These are phyloP conservation scores for Agonopterix heracliana DNA, from an alignment of 2,888 invertebrate species.

Conservation along the genomic window DNA sequence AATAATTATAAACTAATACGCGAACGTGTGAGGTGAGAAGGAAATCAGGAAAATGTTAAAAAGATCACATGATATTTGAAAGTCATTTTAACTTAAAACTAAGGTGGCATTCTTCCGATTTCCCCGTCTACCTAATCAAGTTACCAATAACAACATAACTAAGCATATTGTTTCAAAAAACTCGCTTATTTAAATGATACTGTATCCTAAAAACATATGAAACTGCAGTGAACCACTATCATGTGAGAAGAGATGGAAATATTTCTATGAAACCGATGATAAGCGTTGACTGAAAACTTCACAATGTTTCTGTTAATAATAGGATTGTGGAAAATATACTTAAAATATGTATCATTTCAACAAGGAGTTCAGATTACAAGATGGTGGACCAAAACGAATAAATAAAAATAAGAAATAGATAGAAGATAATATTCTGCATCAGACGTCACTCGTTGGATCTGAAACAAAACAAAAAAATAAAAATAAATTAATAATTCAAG, in stretches of 20 bases:
- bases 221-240: slow-evolving; percentile 54
- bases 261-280: slow-evolving; percentile 33
- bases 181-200: not conserved
- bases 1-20: slow-evolving; percentile 27
- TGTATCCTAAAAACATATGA: slow-evolving; percentile 36
- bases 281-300: slow-evolving; percentile 46
- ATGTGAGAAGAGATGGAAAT: slow-evolving; percentile 25
- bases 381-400: not conserved
- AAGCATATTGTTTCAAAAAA: slow-evolving; percentile 15
- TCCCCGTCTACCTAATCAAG: slow-evolving; percentile 50
- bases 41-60: slow-evolving; percentile 58
- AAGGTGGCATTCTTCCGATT: slow-evolving; percentile 52
- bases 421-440: slow-evolving; percentile 31
- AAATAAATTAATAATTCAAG: not conserved
- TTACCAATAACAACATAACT: slow-evolving; percentile 31
- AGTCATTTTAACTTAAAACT: slow-evolving; percentile 52
- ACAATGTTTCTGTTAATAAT: slow-evolving; percentile 29
- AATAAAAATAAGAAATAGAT: not conserved
- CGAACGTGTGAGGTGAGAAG: slow-evolving; percentile 45
- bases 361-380: not conserved
- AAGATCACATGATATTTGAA: slow-evolving; percentile 29
- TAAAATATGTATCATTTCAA: slow-evolving; percentile 13
- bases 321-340: slow-evolving; percentile 20
- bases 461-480: slow-evolving; percentile 45
- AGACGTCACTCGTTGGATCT: slow-evolving; percentile 50